Base-by-base conservation (phyloP, 2,797 vertebrate genomes). In the Paedocypris micromegethes region DNA sequence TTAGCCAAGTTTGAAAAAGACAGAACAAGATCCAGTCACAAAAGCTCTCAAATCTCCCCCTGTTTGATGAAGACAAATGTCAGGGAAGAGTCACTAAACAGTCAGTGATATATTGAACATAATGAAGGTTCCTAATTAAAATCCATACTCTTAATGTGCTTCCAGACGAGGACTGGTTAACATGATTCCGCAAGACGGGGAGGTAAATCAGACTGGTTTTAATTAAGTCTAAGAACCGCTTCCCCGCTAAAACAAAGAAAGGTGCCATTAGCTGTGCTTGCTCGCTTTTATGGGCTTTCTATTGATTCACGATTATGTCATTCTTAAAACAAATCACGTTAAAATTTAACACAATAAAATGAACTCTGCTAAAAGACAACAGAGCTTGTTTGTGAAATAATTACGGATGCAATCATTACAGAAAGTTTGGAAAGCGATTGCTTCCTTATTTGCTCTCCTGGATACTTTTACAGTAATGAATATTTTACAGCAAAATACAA, bases 111-210 rank as follows among this genome's bases (percentile, higher is more conserved):
- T 84, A 87, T 84, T 78, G 79, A 79, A 73, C 77, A 75, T 85
- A 81, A 82, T 77, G 72, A 76, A 79, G 79, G 75, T 72, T 83
- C 76, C 86, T 89, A 87, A 90, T 88, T 88, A 89, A 87, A 90
- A 88, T 88, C 87, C 79, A 90, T 87, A 87, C 76, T 73, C 83
- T 81, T 88, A 90, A 89, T 88, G 86, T 83, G 83, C 83, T 88
- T 87, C 83, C 83, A 83, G 82, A 78, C 81, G 78, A 76, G 79
- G 81, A 82, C 83, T 88, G 86, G 83, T 88, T 87, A 85, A 88
- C 86, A 87, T 87, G 85, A 88, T 90, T 87, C 87, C 84, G 78
- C 82, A 78, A 85, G 87, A 89, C 89, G 89, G 81, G 85, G 75
- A 82, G 77, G 83, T 88, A 87, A 86, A 89, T 87, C 83, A 78